These are phyloP conservation scores for Gortyna flavago DNA, from an alignment of 2,888 invertebrate genomes.

Conservation along the genomic window DNA sequence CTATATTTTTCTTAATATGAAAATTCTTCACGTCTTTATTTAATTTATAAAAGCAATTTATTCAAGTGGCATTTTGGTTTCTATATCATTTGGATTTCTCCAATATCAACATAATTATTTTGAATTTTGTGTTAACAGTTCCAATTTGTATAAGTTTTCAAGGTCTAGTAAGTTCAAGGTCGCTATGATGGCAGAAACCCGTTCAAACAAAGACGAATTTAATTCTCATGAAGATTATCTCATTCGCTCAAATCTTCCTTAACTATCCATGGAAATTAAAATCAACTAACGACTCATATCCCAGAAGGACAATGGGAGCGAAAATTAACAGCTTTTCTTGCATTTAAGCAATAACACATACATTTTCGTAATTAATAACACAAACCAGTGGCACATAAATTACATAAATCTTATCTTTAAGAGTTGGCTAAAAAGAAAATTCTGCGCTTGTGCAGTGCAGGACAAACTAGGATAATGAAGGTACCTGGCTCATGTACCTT, in stretches of 20 bases:
- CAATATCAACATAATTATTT: background rate
- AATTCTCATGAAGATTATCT: constrained; percentile 16
- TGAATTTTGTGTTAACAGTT: constrained; percentile 10
- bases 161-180: constrained; percentile 34
- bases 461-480: background rate
- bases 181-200: constrained; percentile 25
- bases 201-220: constrained; percentile 25
- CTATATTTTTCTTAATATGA: background rate
- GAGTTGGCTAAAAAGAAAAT: background rate
- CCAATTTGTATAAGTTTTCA: constrained; percentile 18
- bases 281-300: constrained; percentile 4
- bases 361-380: background rate
- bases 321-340: background rate
- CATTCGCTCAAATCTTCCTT: constrained; percentile 3
- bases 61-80: constrained; percentile 22
- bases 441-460: background rate
- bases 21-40: background rate
- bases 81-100: constrained; percentile 3
- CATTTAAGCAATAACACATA: background rate
- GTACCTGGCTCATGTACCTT: background rate
- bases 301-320: background rate
- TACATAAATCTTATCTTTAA: background rate
- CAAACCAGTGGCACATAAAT: background rate
- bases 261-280: constrained; percentile 23
- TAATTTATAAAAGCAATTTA: constrained; percentile 6